These are phyloP conservation scores for Brachycybe producta DNA, from an alignment of 2,888 invertebrate genomes.

Conservation along the genomic window DNA sequence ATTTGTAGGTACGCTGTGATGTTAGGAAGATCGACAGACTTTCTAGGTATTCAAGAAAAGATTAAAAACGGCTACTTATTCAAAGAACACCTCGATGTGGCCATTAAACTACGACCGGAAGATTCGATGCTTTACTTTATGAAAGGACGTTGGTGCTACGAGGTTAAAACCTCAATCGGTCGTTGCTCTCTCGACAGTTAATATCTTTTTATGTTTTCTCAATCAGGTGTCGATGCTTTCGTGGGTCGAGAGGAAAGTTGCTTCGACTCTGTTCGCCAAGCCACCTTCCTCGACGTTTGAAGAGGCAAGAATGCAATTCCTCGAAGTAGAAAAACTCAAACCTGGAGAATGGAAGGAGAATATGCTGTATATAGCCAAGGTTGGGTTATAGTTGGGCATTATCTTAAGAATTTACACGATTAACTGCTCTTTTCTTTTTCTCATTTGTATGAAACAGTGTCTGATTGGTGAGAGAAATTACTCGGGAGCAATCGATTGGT, in stretches of 20 bases:
- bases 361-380: constrained; percentile 42
- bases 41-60: constrained; percentile 47
- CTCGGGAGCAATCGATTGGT: constrained; percentile 8
- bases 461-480: constrained; percentile 10
- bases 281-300: constrained; percentile 48
- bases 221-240: constrained; percentile 42
- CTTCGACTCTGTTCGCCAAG: constrained; percentile 48
- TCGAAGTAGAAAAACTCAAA: constrained; percentile 42
- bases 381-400: not conserved
- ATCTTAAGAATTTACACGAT: not conserved
- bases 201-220: not conserved
- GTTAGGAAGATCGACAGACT: constrained; percentile 48
- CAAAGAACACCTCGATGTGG: constrained; percentile 52
- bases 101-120: constrained; percentile 45
- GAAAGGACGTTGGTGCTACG: constrained; percentile 54
- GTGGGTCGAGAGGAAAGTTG: constrained; percentile 53
- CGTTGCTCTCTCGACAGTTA: not conserved
- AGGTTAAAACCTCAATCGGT: constrained; percentile 35
- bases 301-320: constrained; percentile 46
- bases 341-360: constrained; percentile 46
- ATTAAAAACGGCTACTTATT: constrained; percentile 51
- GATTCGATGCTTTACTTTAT: constrained; percentile 53
- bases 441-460: constrained; percentile 2
- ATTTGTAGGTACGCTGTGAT: constrained; percentile 46
- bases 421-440: constrained; percentile 3